Evolutionary conservation across 1,140 invertebrate species (phyloP).

Genomic region (Drosophila takahashii): DNA sequence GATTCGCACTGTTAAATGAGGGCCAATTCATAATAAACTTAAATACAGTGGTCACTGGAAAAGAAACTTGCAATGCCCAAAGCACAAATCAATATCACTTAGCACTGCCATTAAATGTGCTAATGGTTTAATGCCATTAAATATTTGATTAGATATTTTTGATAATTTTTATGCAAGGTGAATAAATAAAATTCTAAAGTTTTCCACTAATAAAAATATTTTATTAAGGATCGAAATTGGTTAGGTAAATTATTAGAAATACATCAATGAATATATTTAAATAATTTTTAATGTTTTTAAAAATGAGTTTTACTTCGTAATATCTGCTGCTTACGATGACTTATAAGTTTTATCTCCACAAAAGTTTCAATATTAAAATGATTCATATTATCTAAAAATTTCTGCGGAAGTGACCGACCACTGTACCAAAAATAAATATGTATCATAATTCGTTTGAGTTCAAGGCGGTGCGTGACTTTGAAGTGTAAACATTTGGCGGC

Average conservation of each 20-base stretch:
- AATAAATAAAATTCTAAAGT: neutral
- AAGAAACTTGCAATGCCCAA: neutral
- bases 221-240: too few relatives aligned
- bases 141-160: neutral
- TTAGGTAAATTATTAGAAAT: too few relatives aligned
- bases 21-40: constrained; percentile 23
- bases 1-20: constrained; percentile 9
- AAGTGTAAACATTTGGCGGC: constrained; percentile 44
- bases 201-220: too few relatives aligned
- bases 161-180: neutral
- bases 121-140: constrained; percentile 2
- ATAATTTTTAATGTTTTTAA: neutral
- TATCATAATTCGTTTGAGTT: constrained; percentile 46
- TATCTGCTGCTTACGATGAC: too few relatives aligned
- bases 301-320: too few relatives aligned
- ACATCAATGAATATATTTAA: too few relatives aligned
- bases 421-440: constrained; percentile 37
- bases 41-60: constrained; percentile 27
- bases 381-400: neutral
- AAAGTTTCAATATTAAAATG: neutral
- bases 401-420: neutral
- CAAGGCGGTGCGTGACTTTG: constrained; percentile 57
- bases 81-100: neutral
- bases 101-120: constrained; percentile 7
- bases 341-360: too few relatives aligned